Evolutionary conservation across 2,797 vertebrate species (phyloP).

Genomic region (Xiphorhynchus erythropygius): DNA sequence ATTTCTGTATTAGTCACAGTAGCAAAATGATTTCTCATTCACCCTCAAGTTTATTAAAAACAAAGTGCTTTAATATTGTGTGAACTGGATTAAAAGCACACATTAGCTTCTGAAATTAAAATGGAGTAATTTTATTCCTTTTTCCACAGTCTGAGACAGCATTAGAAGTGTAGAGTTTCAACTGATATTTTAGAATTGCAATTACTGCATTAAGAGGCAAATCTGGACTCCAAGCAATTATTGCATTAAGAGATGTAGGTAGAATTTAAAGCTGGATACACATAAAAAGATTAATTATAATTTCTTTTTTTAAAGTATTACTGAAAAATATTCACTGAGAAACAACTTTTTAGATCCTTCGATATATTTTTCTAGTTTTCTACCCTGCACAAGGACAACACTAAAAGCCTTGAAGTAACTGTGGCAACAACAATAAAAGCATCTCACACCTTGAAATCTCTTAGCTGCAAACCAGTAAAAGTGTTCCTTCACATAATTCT

Average conservation of each 20-base stretch:
- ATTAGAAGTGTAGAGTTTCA: background rate
- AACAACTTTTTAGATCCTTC: background rate
- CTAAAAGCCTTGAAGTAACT: background rate
- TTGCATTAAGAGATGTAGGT: background rate
- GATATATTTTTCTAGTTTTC: background rate
- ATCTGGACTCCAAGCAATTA: background rate
- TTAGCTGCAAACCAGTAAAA: background rate
- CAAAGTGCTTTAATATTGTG: background rate
- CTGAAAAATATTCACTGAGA: background rate
- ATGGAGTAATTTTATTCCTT: background rate
- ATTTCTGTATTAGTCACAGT: background rate
- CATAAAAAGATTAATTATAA: background rate
- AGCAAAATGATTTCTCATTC: background rate
- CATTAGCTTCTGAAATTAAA: conserved; percentile 1
- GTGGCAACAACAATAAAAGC: background rate
- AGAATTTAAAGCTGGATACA: background rate
- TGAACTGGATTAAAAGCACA: conserved; percentile 31
- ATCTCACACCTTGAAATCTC: background rate
- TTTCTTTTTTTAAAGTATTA: background rate
- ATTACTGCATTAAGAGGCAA: background rate
- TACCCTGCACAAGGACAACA: background rate
- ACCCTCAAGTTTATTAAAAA: conserved; percentile 42
- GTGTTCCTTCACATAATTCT: background rate
- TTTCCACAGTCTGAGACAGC: background rate
- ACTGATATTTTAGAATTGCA: background rate